These are phyloP conservation scores for Philhelius pedissequus DNA, from an alignment of 2,888 invertebrate species.

Conservation along the genomic window DNA sequence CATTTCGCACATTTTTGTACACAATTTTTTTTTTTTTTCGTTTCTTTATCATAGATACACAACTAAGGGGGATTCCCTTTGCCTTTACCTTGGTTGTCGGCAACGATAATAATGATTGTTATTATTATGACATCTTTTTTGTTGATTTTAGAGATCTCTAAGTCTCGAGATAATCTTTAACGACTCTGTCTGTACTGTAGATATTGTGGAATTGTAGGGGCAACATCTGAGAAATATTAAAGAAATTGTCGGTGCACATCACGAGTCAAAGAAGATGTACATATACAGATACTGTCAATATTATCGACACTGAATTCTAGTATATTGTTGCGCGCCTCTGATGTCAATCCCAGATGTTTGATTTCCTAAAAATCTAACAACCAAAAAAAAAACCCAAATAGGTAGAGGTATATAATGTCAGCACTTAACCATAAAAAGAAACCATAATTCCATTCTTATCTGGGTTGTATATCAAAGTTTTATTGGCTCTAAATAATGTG, in stretches of 20 bases:
- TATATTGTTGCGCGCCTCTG: neutral
- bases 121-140: constrained; percentile 33
- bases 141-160: constrained; percentile 26
- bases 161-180: constrained; percentile 39
- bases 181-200: constrained; percentile 26
- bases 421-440: constrained; percentile 33
- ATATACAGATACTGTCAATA: neutral
- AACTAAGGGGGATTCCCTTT: neutral
- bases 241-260: neutral
- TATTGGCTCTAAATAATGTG: constrained; percentile 63
- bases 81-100: neutral
- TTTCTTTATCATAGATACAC: neutral
- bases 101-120: neutral
- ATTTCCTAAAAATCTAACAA: constrained; percentile 33
- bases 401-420: neutral
- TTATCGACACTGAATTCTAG: neutral
- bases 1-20: constrained; percentile 12
- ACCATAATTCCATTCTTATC: constrained; percentile 44
- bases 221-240: constrained; percentile 9
- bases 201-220: too few relatives aligned
- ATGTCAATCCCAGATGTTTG: constrained; percentile 4
- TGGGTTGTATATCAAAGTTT: constrained; percentile 62
- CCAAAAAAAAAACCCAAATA: constrained; percentile 37
- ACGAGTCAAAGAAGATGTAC: neutral
- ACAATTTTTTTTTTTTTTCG: too few relatives aligned